phyloP scores from a whole-genome alignment of 1,140 invertebrate species.

The Ctenoplectra terminalis region DNA sequence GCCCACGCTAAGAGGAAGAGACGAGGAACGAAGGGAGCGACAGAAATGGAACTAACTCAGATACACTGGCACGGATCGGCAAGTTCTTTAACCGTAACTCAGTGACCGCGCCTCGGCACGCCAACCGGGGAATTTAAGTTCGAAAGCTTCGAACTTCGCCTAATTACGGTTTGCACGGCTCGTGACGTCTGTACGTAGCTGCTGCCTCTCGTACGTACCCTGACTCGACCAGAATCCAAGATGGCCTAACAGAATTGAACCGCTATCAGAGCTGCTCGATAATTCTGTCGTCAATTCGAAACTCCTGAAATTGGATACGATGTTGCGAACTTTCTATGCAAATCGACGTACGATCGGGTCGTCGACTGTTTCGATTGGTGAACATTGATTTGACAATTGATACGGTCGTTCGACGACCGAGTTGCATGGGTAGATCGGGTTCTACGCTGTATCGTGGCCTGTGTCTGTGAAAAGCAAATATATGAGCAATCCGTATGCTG shows the following conservation, averaged over 20 bases:
- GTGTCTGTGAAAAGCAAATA: too few relatives aligned
- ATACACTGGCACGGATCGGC: conserved; percentile 35
- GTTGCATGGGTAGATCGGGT: background rate
- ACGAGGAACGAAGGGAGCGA: background rate
- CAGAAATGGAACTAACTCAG: conserved; percentile 43
- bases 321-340: conserved; percentile 13
- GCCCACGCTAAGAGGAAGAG: background rate
- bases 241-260: conserved; percentile 48
- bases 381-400: conserved; percentile 27
- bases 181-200: conserved; percentile 49
- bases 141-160: conserved; percentile 58
- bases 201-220: conserved; percentile 10
- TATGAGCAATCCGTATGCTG: too few relatives aligned
- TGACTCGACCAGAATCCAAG: background rate
- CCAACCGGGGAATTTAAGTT: conserved; percentile 59
- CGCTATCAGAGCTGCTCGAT: conserved; percentile 34
- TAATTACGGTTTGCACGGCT: conserved; percentile 60
- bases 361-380: background rate
- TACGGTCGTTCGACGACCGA: background rate
- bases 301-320: conserved; percentile 10
- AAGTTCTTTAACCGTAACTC: conserved; percentile 65
- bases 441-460: background rate
- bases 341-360: background rate
- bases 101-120: conserved; percentile 42
- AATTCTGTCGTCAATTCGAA: conserved; percentile 42